phyloP scores from a whole-genome alignment of 2,113 vertebrate genomes.

The Rhinichthys klamathensis region DNA sequence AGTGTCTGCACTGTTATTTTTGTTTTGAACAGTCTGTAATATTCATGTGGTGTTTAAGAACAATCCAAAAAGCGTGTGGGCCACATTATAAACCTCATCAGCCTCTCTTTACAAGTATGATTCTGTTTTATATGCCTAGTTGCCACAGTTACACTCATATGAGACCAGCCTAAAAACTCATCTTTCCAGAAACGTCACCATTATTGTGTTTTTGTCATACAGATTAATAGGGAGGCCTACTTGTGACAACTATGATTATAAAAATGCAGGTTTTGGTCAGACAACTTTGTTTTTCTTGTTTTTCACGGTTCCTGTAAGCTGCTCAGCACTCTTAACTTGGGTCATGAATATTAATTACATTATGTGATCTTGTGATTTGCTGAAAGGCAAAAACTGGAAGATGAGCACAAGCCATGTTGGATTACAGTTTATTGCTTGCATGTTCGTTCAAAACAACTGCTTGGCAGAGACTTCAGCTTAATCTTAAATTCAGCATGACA shows the following conservation, averaged over 20 bases:
- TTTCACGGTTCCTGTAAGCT: not conserved
- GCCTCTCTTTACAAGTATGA: not conserved
- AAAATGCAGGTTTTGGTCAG: not conserved
- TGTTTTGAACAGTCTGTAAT: not conserved
- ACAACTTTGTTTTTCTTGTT: conserved; percentile 6
- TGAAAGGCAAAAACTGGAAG: not conserved
- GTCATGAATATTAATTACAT: conserved; percentile 4
- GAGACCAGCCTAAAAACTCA: not conserved
- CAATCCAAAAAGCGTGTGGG: not conserved
- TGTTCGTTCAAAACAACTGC: not conserved
- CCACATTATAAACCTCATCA: not conserved
- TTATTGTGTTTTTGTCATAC: not conserved
- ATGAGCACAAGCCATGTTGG: conserved; percentile 6
- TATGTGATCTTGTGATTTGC: not conserved
- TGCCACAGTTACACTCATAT: not conserved
- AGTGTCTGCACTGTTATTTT: not conserved
- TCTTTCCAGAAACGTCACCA: not conserved
- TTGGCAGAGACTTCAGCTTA: not conserved
- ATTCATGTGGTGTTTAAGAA: not conserved
- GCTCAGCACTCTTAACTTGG: not conserved
- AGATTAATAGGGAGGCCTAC: not conserved
- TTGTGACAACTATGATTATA: not conserved
- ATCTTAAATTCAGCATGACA: not conserved
- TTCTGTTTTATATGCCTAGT: conserved; percentile 10
- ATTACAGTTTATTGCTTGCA: not conserved